Evolutionary conservation across 2,113 vertebrate species (phyloP), one percentile per base, ranked within the genome.

Genomic region (Pipra filicauda): DNA sequence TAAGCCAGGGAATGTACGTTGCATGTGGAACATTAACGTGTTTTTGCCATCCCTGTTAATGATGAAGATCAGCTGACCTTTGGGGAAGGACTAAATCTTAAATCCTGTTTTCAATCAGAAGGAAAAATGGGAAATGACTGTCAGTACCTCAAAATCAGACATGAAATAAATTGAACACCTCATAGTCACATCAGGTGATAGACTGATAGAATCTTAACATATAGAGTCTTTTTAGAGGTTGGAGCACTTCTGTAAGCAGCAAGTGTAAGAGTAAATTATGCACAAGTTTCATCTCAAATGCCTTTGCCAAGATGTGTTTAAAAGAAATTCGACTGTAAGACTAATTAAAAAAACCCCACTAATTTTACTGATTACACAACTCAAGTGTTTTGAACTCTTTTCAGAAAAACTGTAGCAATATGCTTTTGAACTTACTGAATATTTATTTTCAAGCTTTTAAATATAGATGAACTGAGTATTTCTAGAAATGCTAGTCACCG

Each of bases 381-480:
- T 91, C 52, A 37, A 87, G 33, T 95, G 31, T 83, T 74, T 81
- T 75, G 46, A 89, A 58, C 16, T 37, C 27, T 77, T 48, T 69
- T 33, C 89, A 94, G 65, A 58, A 86, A 84, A 85, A 59, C 3
- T 16, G 9, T 49, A 84, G 26, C 54, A 57, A 57, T 66, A 41
- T 41, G 12, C 18, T 59, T 87, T 77, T 49, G 7, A 77, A 67
- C 28, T 58, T 83, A 23, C 0, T 58, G 43, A 46, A 78, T 89
- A 77, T 74, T 88, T 92, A 15, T 70, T 75, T 93, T 91, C 57
- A 41, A 62, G 21, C 41, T 73, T 91, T 58, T 67, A 91, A 74
- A 72, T 79, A 55, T 11, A 64, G n/a, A 58, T 37, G 17, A 81
- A 77, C 5, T 77, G 17, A 54, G 6, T 81, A 58, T 20, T 74